phyloP scores from a whole-genome alignment of 2,113 vertebrate genomes.

The Heptranchias perlo region DNA sequence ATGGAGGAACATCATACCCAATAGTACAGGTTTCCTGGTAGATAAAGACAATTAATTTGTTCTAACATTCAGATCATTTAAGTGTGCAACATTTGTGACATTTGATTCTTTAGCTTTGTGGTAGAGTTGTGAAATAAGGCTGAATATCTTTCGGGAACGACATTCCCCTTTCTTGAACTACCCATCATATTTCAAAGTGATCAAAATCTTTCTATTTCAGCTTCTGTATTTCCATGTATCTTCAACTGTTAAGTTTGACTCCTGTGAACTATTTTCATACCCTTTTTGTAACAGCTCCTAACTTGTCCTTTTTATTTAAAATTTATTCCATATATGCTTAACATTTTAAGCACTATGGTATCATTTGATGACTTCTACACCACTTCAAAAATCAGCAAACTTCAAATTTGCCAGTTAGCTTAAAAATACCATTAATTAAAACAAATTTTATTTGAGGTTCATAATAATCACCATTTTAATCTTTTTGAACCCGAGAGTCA shows the following conservation, averaged over 20 bases:
- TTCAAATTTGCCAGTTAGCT: background rate
- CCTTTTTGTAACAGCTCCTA: background rate
- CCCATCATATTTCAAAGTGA: background rate
- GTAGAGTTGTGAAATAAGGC: background rate
- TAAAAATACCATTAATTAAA: background rate
- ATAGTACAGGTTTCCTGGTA: background rate
- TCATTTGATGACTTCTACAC: background rate
- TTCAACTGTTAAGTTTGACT: background rate
- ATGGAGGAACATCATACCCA: background rate
- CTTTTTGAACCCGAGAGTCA: background rate
- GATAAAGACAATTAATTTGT: background rate
- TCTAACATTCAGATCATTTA: background rate
- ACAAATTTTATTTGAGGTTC: background rate
- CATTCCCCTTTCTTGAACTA: background rate
- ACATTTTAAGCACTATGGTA: background rate
- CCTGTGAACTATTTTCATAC: background rate
- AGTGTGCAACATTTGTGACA: background rate
- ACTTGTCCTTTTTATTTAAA: background rate
- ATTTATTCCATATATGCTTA: background rate
- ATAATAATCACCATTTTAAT: background rate
- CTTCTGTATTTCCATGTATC: background rate
- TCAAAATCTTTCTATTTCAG: conserved; percentile 2
- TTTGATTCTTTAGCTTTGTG: background rate
- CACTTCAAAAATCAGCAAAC: background rate
- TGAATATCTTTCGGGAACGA: background rate